Conservation (phyloP, 2,113 vertebrate genomes). For the Alligator sinensis region DNA sequence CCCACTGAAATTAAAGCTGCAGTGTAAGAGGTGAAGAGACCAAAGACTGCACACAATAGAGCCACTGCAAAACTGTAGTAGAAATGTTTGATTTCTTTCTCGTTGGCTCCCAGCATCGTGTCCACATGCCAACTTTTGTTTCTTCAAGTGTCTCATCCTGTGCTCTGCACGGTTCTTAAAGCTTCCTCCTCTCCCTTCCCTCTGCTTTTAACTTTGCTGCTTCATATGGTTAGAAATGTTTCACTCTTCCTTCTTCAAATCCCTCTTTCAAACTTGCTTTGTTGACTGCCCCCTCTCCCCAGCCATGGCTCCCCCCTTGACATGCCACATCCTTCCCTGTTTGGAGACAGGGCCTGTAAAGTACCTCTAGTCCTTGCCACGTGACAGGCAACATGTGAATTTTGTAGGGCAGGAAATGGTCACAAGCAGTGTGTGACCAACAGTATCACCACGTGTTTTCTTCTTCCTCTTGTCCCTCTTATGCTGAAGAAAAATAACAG, state of each 20-base stretch:
- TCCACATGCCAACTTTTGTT: neutral
- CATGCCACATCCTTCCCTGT: neutral
- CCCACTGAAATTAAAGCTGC: neutral
- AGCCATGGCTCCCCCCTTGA: no score
- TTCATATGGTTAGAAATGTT: neutral
- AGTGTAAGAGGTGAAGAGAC: neutral
- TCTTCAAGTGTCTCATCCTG: neutral
- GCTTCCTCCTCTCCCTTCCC: neutral
- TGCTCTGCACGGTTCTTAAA: neutral
- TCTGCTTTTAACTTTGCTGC: neutral
- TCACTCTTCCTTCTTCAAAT: neutral
- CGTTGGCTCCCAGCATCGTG: neutral
- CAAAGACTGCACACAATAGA: no score
- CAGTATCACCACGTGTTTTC: neutral
- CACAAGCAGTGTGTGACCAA: neutral
- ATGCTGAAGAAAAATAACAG: neutral
- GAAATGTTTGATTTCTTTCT: no score
- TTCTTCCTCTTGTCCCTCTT: neutral
- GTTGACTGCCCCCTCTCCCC: neutral
- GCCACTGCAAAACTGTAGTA: no score
- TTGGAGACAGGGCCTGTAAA: neutral
- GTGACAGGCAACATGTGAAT: neutral
- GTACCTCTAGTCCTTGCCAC: neutral
- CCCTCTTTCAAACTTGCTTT: neutral
- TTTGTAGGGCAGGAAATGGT: neutral